phyloP scores from a whole-genome alignment of 37 sponge, comb jelly and placozoan genomes.

The Hormiphora californensis region DNA sequence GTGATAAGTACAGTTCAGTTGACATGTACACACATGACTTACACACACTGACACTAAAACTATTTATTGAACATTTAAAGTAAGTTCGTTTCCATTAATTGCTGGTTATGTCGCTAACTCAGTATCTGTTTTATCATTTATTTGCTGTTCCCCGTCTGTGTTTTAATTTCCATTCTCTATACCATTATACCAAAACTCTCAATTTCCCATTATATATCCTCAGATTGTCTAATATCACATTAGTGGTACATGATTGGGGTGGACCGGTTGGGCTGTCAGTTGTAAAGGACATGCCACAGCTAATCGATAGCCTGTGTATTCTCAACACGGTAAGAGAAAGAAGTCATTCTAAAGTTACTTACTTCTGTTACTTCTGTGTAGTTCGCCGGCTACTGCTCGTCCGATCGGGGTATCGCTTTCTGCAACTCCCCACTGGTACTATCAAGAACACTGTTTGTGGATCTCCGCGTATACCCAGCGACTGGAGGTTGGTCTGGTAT shows the following conservation, averaged over 20 bases:
- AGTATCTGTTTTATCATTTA: too few relatives aligned
- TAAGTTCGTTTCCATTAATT: neutral
- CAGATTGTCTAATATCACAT: conserved; percentile 1
- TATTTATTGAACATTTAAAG: conserved; percentile 47
- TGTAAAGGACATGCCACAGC: conserved; percentile 14
- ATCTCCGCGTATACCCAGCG: too few relatives aligned
- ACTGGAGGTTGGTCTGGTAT: too few relatives aligned
- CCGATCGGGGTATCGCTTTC: too few relatives aligned
- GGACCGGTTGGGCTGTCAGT: conserved; percentile 46
- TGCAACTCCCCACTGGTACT: too few relatives aligned
- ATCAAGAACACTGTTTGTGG: too few relatives aligned
- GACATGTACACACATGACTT: conserved; percentile 50
- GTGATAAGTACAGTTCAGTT: conserved; percentile 27
- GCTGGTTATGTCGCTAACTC: too few relatives aligned
- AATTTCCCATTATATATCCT: neutral
- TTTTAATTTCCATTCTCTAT: neutral
- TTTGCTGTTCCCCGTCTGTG: too few relatives aligned
- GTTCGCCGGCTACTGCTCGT: too few relatives aligned
- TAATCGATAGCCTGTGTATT: conserved; percentile 29
- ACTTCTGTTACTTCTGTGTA: too few relatives aligned
- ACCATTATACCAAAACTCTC: neutral
- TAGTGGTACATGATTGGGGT: conserved; percentile 53
- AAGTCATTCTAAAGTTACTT: neutral
- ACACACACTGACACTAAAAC: conserved; percentile 27
- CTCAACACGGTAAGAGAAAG: conserved; percentile 8